Base-by-base conservation (phyloP, 2,888 invertebrate species). In the Didymodactylos carnosus region DNA sequence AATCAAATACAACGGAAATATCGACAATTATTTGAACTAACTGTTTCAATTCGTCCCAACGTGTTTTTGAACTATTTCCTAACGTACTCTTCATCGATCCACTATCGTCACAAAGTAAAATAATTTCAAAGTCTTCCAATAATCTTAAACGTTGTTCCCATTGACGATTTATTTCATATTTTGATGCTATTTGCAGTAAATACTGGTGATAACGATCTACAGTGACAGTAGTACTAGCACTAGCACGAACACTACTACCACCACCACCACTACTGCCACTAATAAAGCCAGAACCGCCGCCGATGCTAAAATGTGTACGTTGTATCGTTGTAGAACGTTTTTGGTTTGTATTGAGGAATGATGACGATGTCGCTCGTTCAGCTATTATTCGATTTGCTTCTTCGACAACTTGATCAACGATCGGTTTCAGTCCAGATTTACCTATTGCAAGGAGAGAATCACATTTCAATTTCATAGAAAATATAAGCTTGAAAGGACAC, bases 11-110 rank as follows among this genome's bases (percentile, higher is more conserved):
- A 35, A 41, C 53, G 8, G 71, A 53, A 40, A 74, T 74, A 29
- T 74, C 74, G 11, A 71, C 16, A 19, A 62, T 14, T 8, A 25
- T 62, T 19, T 35, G 29, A 11, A 62, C 62, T 8, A 62, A 3
- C 62, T 62, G 35, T 72, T 74, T 39, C 11, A 74, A 16, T 72
- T 74, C 74, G 49, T 74, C 69, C 74, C 74, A 74, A 43, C 74
- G 40, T 13, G 71, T 71, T 62, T 71, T 53, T 43, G 71, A 71
- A 25, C 53, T 53, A 46, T 51, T 53, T 23, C 35, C 25, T 16
- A 74, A 23, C 16, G 46, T 39, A 19, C 71, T 43, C 29, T 74
- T 74, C 74, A 74, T 74, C n/a, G 71, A 71, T 13, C 74, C 74
- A 8, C 71, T 71, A 39, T 74, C 74, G 39, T 74, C 74, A 69